These are phyloP conservation scores for Drosophila nikananu DNA, from an alignment of 1,140 invertebrate species.

Conservation along the genomic window DNA sequence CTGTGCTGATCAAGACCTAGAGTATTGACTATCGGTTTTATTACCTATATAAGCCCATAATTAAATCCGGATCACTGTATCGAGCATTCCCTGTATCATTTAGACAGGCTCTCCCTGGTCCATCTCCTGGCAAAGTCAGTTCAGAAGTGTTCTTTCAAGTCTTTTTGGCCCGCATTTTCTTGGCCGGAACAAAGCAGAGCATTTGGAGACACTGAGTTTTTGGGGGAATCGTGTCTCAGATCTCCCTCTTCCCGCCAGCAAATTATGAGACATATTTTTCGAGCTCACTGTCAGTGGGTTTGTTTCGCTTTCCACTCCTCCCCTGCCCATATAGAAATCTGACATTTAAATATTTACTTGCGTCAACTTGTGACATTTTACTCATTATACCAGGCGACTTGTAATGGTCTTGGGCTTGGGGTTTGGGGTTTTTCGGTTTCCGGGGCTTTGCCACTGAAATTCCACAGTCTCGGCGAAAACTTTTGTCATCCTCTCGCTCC, in stretches of 20 bases:
- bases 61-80: not conserved
- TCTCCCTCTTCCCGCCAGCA: constrained; percentile 21
- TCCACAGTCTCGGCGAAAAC: constrained; percentile 34
- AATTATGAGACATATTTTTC: constrained; percentile 80
- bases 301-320: constrained; percentile 1
- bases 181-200: constrained; percentile 3
- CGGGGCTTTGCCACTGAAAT: constrained; percentile 20
- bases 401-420: constrained; percentile 18
- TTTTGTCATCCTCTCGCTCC: constrained; percentile 49
- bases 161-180: constrained; percentile 64
- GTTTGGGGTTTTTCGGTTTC: constrained; percentile 12
- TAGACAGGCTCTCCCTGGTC: constrained; percentile 2
- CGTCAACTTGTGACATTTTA: constrained; percentile 83
- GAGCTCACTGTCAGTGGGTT: constrained; percentile 31
- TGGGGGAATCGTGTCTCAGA: constrained; percentile 24
- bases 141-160: constrained; percentile 65
- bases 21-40: not conserved
- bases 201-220: constrained; percentile 4
- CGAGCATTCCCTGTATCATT: not conserved
- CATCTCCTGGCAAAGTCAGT: constrained; percentile 47
- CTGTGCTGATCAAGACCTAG: too few species aligned
- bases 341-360: constrained; percentile 85
- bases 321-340: constrained; percentile 70
- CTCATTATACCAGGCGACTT: constrained; percentile 65
- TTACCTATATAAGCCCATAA: not conserved